These are phyloP conservation scores for Cataglyphis rosenhaueri DNA, from an alignment of 2,888 invertebrate genomes.

Conservation along the genomic window DNA sequence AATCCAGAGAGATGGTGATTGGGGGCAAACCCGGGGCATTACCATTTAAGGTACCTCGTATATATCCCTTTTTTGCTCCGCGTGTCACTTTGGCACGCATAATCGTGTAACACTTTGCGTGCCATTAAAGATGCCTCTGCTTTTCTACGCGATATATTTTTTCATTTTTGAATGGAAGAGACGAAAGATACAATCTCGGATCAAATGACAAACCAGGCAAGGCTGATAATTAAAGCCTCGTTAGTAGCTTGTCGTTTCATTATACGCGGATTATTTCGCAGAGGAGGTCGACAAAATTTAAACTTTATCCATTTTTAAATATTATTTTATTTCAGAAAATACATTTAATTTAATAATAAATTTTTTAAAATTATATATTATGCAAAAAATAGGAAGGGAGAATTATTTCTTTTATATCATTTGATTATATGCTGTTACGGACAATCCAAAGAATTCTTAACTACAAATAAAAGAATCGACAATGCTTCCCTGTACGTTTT, in stretches of 20 bases:
- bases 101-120: conserved; percentile 48
- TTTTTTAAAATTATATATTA: background rate
- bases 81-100: conserved; percentile 60
- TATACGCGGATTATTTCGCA: background rate
- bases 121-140: background rate
- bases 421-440: background rate
- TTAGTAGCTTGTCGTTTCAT: background rate
- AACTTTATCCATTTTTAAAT: background rate
- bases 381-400: background rate
- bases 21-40: conserved; percentile 70
- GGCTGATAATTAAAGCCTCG: background rate
- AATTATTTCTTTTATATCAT: background rate
- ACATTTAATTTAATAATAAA: background rate
- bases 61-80: conserved; percentile 55
- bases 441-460: background rate
- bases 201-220: background rate
- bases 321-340: no score
- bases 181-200: background rate
- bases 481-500: background rate
- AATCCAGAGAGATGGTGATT: conserved; percentile 58
- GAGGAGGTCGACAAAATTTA: background rate
- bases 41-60: conserved; percentile 69
- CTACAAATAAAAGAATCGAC: background rate
- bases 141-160: background rate
- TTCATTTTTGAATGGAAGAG: background rate